Evolutionary conservation across 2,113 vertebrate species (phyloP).

Genomic region (Neotoma lepida): DNA sequence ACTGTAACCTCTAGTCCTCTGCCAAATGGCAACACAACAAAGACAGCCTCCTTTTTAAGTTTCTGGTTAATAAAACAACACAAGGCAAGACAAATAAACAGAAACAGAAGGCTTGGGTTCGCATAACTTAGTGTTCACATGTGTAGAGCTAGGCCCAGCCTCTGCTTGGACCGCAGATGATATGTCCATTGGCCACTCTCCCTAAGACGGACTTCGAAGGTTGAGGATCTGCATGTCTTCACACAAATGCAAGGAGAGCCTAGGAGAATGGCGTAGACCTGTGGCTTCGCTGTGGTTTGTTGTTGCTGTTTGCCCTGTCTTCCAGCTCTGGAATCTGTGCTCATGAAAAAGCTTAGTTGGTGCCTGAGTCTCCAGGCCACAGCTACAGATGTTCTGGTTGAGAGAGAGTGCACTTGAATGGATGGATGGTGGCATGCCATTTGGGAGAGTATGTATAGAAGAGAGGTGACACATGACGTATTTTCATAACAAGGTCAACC

Average conservation of each 20-base stretch:
- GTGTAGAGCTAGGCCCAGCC: conserved; percentile 8
- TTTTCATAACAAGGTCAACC: not conserved
- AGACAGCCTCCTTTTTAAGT: conserved; percentile 79
- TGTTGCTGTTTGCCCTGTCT: fast-evolving
- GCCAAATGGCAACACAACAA: conserved; percentile 82
- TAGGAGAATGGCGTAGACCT: not conserved
- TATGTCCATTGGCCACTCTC: not conserved
- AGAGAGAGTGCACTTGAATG: not conserved
- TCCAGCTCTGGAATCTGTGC: not conserved
- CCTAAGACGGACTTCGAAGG: not conserved
- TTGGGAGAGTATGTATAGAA: not conserved
- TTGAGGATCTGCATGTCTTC: fast-evolving
- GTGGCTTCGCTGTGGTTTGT: not conserved
- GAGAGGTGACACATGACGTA: not conserved
- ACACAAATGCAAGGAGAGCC: fast-evolving
- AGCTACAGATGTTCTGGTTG: not conserved
- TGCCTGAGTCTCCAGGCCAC: not conserved
- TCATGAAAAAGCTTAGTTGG: not conserved
- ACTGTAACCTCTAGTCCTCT: conserved; percentile 76
- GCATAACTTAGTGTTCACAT: conserved; percentile 41
- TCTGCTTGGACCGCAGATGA: not conserved
- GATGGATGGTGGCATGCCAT: not conserved
- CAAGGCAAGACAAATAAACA: conserved; percentile 82
- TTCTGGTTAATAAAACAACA: conserved; percentile 81
- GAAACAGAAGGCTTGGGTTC: conserved; percentile 72